Conservation (phyloP, 1,140 invertebrate species). For the Anoplolepis gracilipes region DNA sequence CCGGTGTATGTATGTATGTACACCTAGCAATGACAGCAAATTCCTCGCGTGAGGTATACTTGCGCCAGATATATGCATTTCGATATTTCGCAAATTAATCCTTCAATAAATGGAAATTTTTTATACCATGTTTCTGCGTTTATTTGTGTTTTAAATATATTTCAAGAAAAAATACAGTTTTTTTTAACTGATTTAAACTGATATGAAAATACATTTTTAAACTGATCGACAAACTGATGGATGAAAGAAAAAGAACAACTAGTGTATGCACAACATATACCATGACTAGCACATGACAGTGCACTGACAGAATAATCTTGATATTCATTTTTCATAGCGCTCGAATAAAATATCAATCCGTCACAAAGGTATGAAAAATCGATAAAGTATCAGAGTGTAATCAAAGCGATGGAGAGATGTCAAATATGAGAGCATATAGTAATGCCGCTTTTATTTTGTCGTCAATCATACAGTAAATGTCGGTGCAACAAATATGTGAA, state of each 20-base stretch:
- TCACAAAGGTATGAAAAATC: slow-evolving; percentile 45
- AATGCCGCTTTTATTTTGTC: slow-evolving; percentile 29
- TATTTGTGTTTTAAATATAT: too few species aligned
- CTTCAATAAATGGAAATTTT: background rate
- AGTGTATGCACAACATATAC: background rate
- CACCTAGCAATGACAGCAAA: background rate
- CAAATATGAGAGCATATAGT: slow-evolving; percentile 14
- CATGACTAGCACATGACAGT: slow-evolving; percentile 48
- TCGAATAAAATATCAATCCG: slow-evolving; percentile 58
- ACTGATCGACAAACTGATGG: slow-evolving; percentile 27
- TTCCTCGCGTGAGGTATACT: background rate
- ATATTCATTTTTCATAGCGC: slow-evolving; percentile 41
- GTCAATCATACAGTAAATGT: slow-evolving; percentile 37
- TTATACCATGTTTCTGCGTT: background rate
- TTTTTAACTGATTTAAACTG: background rate
- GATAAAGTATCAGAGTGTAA: slow-evolving; percentile 45
- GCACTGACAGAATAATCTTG: slow-evolving; percentile 39
- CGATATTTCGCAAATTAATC: background rate
- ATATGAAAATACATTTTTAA: too few species aligned
- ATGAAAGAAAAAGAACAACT: slow-evolving; percentile 27
- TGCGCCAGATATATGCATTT: background rate
- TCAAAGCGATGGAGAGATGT: slow-evolving; percentile 48
- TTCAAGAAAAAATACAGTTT: too few species aligned
- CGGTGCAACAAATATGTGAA: slow-evolving; percentile 14
- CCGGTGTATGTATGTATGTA: background rate